phyloP scores from a whole-genome alignment of 2,113 vertebrate genomes.

The Poecile atricapillus region DNA sequence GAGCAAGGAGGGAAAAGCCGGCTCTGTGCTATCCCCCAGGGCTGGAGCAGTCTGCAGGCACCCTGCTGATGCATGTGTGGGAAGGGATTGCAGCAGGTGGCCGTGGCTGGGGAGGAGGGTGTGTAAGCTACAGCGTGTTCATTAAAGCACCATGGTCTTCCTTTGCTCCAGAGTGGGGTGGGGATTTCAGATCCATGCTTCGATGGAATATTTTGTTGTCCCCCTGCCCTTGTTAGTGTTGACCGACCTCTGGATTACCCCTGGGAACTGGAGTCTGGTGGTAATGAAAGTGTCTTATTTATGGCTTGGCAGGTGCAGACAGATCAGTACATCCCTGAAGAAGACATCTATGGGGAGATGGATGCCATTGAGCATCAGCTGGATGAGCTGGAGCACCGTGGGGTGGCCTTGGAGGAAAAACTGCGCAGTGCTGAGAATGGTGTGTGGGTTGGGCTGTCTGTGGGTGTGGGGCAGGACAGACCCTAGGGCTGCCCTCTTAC shows the following conservation, averaged over 20 bases:
- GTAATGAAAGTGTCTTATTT: neutral
- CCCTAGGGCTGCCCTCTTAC: neutral
- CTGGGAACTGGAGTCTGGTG: neutral
- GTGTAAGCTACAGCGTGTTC: neutral
- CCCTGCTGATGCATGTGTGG: neutral
- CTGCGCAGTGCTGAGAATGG: slow-evolving; percentile 79
- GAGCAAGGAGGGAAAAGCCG: neutral
- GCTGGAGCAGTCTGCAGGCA: neutral
- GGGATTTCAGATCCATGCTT: neutral
- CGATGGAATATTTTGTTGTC: neutral
- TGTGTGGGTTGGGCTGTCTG: slow-evolving; percentile 21
- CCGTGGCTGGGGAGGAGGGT: neutral
- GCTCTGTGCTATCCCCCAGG: neutral
- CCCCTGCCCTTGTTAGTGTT: rapidly evolving
- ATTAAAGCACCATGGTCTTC: neutral
- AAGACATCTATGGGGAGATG: slow-evolving; percentile 83
- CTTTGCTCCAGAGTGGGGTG: neutral
- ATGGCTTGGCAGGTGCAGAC: slow-evolving; percentile 80
- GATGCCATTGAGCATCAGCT: slow-evolving; percentile 79
- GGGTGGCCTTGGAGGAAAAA: slow-evolving; percentile 83
- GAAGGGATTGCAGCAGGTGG: neutral
- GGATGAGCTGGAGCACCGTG: slow-evolving; percentile 82
- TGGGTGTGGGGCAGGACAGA: neutral
- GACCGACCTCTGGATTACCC: neutral
- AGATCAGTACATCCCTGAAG: slow-evolving; percentile 79